Evolutionary conservation across 2,113 vertebrate genomes (phyloP).

Genomic region (Callorhinus ursinus): DNA sequence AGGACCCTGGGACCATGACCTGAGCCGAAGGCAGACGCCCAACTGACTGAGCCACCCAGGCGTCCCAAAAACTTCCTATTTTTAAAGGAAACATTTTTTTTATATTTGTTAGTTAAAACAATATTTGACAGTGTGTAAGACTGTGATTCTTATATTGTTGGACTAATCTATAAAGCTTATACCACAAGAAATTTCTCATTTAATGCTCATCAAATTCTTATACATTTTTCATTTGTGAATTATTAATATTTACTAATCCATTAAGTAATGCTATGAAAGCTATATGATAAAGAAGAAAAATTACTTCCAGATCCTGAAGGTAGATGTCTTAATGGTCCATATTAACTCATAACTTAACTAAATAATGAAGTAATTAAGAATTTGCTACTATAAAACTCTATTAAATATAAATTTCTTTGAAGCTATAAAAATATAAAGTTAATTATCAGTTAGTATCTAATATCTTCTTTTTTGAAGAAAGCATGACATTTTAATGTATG

Average conservation of each 20-base stretch:
- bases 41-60: neutral
- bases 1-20: neutral
- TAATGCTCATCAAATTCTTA: neutral
- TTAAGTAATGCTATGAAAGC: neutral
- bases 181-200: neutral
- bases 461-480: neutral
- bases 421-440: neutral
- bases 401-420: neutral
- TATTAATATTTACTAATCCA: neutral
- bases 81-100: neutral
- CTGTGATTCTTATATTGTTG: neutral
- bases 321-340: neutral
- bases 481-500: neutral
- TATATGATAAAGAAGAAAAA: conserved; percentile 10
- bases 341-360: conserved; percentile 7
- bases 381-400: neutral
- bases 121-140: neutral
- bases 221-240: conserved; percentile 20
- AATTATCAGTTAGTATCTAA: neutral
- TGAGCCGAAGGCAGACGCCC: neutral
- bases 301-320: neutral
- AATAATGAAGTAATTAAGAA: conserved; percentile 6
- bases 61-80: neutral
- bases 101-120: neutral
- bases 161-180: neutral